Evolutionary conservation across 1,140 invertebrate species (phyloP).

Genomic region (Eumeta japonica): DNA sequence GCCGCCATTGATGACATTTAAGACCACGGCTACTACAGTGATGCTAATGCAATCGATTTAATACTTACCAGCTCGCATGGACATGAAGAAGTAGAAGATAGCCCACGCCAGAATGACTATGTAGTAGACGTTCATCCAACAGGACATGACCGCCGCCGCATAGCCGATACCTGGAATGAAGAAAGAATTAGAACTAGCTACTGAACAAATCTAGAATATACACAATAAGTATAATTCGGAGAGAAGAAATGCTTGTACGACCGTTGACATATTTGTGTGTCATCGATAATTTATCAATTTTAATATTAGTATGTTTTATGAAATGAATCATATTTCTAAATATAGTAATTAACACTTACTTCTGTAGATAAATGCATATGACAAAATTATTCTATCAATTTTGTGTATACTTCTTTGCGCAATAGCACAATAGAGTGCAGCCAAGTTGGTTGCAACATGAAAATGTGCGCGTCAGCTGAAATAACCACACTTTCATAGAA

Average conservation of each 20-base stretch:
- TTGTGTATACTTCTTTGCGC: not conserved
- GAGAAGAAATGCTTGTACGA: not conserved
- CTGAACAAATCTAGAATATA: not conserved
- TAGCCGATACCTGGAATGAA: slow-evolving; percentile 86
- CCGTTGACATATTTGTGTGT: too few relatives aligned
- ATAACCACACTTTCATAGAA: too few relatives aligned
- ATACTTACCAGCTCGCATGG: slow-evolving; percentile 72
- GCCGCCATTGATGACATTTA: too few relatives aligned
- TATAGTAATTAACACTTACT: too few relatives aligned
- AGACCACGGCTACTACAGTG: too few relatives aligned
- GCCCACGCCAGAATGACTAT: slow-evolving; percentile 98
- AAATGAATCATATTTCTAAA: too few relatives aligned
- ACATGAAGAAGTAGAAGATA: slow-evolving; percentile 95
- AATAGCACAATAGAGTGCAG: not conserved
- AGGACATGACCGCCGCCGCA: slow-evolving; percentile 96
- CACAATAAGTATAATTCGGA: not conserved
- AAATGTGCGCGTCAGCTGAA: too few relatives aligned
- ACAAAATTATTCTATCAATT: too few relatives aligned
- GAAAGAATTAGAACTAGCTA: slow-evolving; percentile 1
- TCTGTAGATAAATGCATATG: too few relatives aligned
- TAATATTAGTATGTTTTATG: too few relatives aligned
- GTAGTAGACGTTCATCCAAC: slow-evolving; percentile 99
- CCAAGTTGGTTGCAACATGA: too few relatives aligned
- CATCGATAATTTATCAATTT: too few relatives aligned
- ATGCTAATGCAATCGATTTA: not conserved